Evolutionary conservation across 2,113 vertebrate species (phyloP), one percentile per base, ranked within the genome.

Genomic region (Paradoxurus hermaphroditus): DNA sequence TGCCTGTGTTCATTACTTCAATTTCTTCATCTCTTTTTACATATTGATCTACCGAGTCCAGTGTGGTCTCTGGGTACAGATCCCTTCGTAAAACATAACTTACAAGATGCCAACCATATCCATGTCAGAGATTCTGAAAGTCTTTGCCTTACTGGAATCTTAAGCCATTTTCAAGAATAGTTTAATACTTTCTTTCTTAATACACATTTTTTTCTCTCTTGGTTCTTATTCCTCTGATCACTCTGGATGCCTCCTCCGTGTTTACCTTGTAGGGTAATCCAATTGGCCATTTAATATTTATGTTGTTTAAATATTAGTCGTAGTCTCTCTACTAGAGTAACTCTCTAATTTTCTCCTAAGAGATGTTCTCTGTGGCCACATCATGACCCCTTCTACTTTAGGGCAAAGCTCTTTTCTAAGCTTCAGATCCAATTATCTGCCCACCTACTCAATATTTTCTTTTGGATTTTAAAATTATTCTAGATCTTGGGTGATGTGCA

Each of bases 11-110:
- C 12, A 1, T 7, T 23, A 16, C 49, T 39, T 62, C 36, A 15
- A 15, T n/a, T 31, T 34, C 29, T 70, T 87, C 15, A 8, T 36
- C 11, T 46, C 21, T 51, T 56, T 56, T 56, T 65, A 49, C 7
- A 14, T 1, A n/a, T 11, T 29, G 77, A 29, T 9, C 36, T 2
- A n/a, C 13, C 10, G 8, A 7, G 14, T 39, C 2, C 4, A 16
- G 11, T 18, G 29, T 63, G 19, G 25, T 18, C 3, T 53, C 12
- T 6, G 39, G 51, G 7, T n/a, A 6, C 14, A 46, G 65, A 51
- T 5, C 36, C 29, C 4, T 7, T 63, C 9, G 73, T 46, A 44
- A 44, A 79, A 39, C 3, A 56, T 68, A 39, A 15, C 53, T 12
- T 5, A 31, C 31, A n/a, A 9, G 15, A 13, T 31, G 31, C 7